Evolutionary conservation across 2,113 vertebrate genomes (phyloP).

Genomic region (Cromileptes altivelis): DNA sequence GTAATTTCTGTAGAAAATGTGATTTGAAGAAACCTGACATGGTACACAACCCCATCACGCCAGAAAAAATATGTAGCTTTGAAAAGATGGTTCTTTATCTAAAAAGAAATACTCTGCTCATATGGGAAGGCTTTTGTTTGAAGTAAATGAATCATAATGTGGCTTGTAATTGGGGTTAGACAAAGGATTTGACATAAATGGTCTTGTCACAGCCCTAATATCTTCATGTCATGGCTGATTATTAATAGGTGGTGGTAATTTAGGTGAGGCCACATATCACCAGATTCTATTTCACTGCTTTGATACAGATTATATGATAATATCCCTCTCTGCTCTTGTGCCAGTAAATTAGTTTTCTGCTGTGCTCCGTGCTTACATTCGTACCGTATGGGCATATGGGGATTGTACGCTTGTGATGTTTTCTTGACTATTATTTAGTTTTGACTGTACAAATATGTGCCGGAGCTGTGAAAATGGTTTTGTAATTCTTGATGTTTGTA

Average conservation of each 20-base stretch:
- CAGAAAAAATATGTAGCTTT: slow-evolving; percentile 16
- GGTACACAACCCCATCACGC: background rate
- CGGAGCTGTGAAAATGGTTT: background rate
- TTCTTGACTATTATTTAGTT: background rate
- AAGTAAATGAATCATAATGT: slow-evolving; percentile 75
- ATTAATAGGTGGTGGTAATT: slow-evolving; percentile 76
- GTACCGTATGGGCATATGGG: background rate
- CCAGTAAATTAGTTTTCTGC: slow-evolving; percentile 1
- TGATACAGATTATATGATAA: slow-evolving; percentile 60
- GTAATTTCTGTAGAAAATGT: slow-evolving; percentile 13
- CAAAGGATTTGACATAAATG: slow-evolving; percentile 79
- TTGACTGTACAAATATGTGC: background rate
- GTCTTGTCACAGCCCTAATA: slow-evolving; percentile 78
- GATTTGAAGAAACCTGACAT: slow-evolving; percentile 17
- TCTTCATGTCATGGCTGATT: slow-evolving; percentile 79
- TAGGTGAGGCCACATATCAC: slow-evolving; percentile 53
- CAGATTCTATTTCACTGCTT: slow-evolving; percentile 58
- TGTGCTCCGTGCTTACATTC: background rate
- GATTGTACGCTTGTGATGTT: background rate
- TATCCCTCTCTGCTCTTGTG: slow-evolving; percentile 15
- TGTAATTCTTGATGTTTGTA: background rate
- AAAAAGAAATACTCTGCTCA: slow-evolving; percentile 40
- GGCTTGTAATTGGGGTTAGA: slow-evolving; percentile 82
- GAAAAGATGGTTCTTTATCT: slow-evolving; percentile 3
- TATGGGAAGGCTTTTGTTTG: slow-evolving; percentile 53